These are phyloP conservation scores for Priocnemis perturbator DNA, from an alignment of 2,888 invertebrate species.

Conservation along the genomic window DNA sequence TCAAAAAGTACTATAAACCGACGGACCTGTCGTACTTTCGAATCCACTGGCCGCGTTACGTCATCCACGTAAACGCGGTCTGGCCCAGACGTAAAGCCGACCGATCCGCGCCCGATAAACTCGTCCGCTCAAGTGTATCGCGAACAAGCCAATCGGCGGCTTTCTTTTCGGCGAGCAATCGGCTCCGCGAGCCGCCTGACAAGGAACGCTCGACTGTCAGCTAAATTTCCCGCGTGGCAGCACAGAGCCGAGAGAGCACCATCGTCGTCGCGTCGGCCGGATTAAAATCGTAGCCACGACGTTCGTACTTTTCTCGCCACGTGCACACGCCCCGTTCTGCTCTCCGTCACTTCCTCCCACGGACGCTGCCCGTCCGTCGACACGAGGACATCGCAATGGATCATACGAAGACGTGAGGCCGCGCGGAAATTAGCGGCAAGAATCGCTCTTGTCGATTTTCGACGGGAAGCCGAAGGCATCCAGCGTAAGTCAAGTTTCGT, in stretches of 20 bases:
- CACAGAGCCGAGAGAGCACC: constrained; percentile 3
- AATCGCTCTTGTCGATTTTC: constrained; percentile 19
- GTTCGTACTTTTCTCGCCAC: neutral
- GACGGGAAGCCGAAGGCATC: too few species aligned
- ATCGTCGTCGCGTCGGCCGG: neutral
- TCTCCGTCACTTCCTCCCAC: too few species aligned
- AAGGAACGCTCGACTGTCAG: constrained; percentile 42
- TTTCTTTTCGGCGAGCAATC: constrained; percentile 26
- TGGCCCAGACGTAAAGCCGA: neutral
- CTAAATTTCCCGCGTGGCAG: constrained; percentile 49
- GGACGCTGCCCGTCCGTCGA: too few species aligned
- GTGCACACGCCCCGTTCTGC: too few species aligned
- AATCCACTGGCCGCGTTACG: constrained; percentile 1
- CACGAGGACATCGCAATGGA: too few species aligned
- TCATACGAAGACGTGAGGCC: neutral
- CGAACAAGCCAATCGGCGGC: constrained; percentile 21
- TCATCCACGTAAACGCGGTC: neutral
- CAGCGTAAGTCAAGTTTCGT: too few species aligned
- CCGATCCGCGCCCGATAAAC: constrained; percentile 28
- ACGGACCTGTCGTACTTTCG: too few species aligned
- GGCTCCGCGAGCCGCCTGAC: constrained; percentile 29
- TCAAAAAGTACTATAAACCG: too few species aligned
- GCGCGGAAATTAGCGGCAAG: neutral
- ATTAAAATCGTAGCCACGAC: constrained; percentile 10
- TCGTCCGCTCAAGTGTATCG: constrained; percentile 24